Evolutionary conservation across 2,888 invertebrate genomes (phyloP), one percentile per base, ranked within the genome.

Genomic region (Drepanosiphum platanoidis): DNA sequence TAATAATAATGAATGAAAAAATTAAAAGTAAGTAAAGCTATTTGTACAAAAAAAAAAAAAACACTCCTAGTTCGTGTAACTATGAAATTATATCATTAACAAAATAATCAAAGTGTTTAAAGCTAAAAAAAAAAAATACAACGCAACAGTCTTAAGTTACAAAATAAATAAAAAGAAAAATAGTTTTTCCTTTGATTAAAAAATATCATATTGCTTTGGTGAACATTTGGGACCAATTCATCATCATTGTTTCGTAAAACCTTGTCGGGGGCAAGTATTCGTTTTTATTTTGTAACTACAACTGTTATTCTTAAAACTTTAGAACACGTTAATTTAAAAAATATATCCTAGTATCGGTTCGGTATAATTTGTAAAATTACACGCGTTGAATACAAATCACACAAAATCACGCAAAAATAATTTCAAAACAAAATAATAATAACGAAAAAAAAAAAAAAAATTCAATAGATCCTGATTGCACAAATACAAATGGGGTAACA

Each of bases 401-500:
- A 52, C 83, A 75, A 46, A 71, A 71, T 74, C 83, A 84, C 66
- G 46, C 83, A 83, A 32, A 75, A 80, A 58, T 71, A 70, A 81
- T 81, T 81, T 39, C 13, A 42, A 75, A 82, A 82, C 32, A 46
- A 83, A 72, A 46, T 52, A 52, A 68, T 80, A 83, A 84, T 30
- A 58, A 66, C 46, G 66, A 61, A 39, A 72, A 72, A 58, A 66
- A 66, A 74, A 61, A 39, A 72, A 72, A 42, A 70, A 83, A 22
- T 42, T 9, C 36, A 84, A 84, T 83, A 68, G 52, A 68, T 84
- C 70, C 77, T 52, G 77, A 84, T 84, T 84, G 84, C 84, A 84
- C 84, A 84, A 77, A 84, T 77, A 84, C 77, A 75, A 52, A 83
- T 52, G 64, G 68, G 81, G 77, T 77, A 84, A 84, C 84, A 39